These are phyloP conservation scores for Ophthalmolycus amberensis DNA, from an alignment of 2,113 vertebrate species.

Conservation along the genomic window DNA sequence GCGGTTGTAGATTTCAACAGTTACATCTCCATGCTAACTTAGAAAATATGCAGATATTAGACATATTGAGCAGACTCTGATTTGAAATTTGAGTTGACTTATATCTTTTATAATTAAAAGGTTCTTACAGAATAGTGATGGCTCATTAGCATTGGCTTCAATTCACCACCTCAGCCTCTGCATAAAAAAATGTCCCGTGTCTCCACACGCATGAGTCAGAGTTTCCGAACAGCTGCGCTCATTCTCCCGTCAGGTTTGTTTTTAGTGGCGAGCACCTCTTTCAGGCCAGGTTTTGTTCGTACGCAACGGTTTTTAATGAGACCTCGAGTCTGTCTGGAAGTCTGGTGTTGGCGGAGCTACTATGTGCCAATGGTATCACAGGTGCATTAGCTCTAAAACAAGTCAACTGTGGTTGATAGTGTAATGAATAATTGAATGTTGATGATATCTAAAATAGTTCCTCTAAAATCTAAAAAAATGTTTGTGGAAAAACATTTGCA, in stretches of 20 bases:
- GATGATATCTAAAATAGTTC: background rate
- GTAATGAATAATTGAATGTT: background rate
- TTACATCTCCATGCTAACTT: no score
- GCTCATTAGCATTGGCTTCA: background rate
- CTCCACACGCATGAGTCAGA: background rate
- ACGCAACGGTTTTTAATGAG: no score
- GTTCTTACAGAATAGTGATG: background rate
- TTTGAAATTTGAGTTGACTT: background rate
- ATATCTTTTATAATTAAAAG: background rate
- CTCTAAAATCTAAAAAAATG: background rate
- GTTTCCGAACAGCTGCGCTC: background rate
- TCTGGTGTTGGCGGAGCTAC: background rate
- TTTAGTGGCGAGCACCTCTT: background rate
- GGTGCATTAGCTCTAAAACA: background rate
- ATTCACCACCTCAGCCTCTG: background rate
- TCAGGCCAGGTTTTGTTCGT: no score
- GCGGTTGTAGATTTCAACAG: no score
- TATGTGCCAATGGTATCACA: background rate
- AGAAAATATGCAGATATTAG: no score
- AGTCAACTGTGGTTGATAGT: background rate
- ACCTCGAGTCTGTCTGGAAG: constrained; percentile 8
- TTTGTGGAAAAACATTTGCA: background rate
- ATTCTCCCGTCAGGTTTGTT: background rate
- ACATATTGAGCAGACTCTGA: background rate
- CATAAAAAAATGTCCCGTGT: no score